A percentile compares a stretch with the other conserved stretches of the same genome.
Conservation (phyloP, 1,140 invertebrate species). For the Archegozetes longisetosus region DNA sequence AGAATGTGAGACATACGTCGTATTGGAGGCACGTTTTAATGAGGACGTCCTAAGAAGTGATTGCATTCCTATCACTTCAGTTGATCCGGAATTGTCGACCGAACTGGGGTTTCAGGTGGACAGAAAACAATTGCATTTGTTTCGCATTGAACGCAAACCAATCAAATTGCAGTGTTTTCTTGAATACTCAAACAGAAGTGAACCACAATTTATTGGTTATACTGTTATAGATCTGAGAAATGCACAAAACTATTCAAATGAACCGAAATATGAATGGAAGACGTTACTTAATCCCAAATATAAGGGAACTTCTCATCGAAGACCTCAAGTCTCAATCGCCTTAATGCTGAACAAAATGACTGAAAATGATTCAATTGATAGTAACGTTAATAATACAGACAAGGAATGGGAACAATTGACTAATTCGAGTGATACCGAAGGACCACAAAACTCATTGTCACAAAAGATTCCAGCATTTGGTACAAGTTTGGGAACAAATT, state of each 20-base stretch:
- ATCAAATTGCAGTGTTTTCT: constrained; percentile 35
- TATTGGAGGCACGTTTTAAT: constrained; percentile 35
- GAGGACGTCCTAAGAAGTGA: constrained; percentile 34
- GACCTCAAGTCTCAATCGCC: constrained; percentile 31
- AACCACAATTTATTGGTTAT: constrained; percentile 32
- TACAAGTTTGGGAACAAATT: not conserved
- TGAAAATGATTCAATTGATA: constrained; percentile 14
- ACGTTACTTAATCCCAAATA: constrained; percentile 34
- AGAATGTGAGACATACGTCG: constrained; percentile 22
- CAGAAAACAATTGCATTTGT: constrained; percentile 32
- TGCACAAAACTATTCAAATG: constrained; percentile 27
- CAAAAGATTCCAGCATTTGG: constrained; percentile 1
- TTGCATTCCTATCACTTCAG: constrained; percentile 29
- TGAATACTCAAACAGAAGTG: constrained; percentile 1
- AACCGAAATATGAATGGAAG: constrained; percentile 28
- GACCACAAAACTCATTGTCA: too few species aligned
- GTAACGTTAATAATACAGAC: too few species aligned
- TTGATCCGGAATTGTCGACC: constrained; percentile 31
- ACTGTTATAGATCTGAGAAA: constrained; percentile 34
- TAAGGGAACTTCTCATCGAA: constrained; percentile 24
- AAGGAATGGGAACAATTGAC: too few species aligned
- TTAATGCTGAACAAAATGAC: constrained; percentile 32
- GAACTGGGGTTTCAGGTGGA: constrained; percentile 37
- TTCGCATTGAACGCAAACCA: constrained; percentile 30
- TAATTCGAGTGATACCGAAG: too few species aligned